These are phyloP conservation scores for Sphaerodactylus townsendi DNA, from an alignment of 2,113 vertebrate species.

Conservation along the genomic window DNA sequence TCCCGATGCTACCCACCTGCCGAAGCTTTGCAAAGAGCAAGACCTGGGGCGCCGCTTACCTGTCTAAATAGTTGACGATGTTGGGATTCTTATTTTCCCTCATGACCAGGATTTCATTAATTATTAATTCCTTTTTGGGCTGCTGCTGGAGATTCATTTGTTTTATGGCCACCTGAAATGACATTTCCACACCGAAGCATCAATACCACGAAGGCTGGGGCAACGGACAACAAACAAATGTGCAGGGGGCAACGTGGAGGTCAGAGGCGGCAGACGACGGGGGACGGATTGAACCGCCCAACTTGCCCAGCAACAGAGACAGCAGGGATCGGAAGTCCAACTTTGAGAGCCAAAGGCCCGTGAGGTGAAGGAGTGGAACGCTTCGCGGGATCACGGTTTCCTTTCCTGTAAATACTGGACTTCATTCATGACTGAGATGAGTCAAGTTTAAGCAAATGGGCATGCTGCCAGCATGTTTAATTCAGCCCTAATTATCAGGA, in stretches of 20 bases:
- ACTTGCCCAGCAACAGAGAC: too few relatives aligned
- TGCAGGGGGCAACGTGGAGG: too few relatives aligned
- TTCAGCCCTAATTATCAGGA: too few relatives aligned
- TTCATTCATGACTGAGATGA: too few relatives aligned
- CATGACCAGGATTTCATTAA: constrained; percentile 99
- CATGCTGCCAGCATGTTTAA: too few relatives aligned
- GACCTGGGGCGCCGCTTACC: constrained; percentile 74
- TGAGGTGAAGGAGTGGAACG: background rate
- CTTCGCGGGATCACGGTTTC: too few relatives aligned
- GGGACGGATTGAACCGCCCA: too few relatives aligned
- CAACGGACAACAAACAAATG: background rate
- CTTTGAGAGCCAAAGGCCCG: background rate
- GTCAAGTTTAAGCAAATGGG: too few relatives aligned
- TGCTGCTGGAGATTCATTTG: constrained; percentile 99
- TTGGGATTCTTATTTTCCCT: constrained; percentile 99
- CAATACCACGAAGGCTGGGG: background rate
- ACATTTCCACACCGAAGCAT: constrained; percentile 25
- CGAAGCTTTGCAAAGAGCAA: accelerated
- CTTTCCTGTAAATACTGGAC: too few relatives aligned
- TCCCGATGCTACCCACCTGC: background rate
- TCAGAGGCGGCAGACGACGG: too few relatives aligned
- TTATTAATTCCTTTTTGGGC: constrained; percentile 99
- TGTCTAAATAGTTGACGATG: constrained; percentile 99
- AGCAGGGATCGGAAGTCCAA: background rate
- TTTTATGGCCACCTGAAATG: constrained; percentile 94